Percentiles rank a stretch among this genome's conserved stretches.
phyloP scores from a whole-genome alignment of 2,888 invertebrate genomes.

The Netelia fuscicornis region DNA sequence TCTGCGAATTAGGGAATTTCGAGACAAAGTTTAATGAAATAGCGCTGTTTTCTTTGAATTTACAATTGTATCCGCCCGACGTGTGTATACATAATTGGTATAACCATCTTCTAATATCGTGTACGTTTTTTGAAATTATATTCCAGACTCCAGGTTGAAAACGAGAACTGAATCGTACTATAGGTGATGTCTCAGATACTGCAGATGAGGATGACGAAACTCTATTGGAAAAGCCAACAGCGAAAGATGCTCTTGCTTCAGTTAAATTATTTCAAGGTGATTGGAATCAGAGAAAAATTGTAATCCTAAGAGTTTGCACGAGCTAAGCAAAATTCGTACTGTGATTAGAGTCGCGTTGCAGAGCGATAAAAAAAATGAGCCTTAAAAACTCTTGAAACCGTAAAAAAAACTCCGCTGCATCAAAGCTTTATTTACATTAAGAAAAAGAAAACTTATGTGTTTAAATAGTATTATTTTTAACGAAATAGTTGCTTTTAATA shows the following conservation, averaged over 20 bases:
- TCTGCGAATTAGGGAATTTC: conserved; percentile 35
- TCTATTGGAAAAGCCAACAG: conserved; percentile 39
- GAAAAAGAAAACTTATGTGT: conserved; percentile 44
- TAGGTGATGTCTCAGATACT: conserved; percentile 35
- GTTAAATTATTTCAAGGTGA: conserved; percentile 48
- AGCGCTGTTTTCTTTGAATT: conserved; percentile 36
- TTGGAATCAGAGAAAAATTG: conserved; percentile 45
- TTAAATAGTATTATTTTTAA: conserved; percentile 45
- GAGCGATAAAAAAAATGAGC: conserved; percentile 26
- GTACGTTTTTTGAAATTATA: conserved; percentile 41
- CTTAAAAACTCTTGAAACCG: conserved; percentile 34
- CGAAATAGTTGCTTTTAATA: conserved; percentile 43
- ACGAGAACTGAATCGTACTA: conserved; percentile 46
- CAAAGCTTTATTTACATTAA: conserved; percentile 41
- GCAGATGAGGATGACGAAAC: conserved; percentile 37
- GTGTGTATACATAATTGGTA: conserved; percentile 33
- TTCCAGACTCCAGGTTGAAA: conserved; percentile 45
- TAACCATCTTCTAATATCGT: conserved; percentile 34
- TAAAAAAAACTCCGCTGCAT: conserved; percentile 34
- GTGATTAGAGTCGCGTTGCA: too few relatives aligned
- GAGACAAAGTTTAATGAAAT: conserved; percentile 23
- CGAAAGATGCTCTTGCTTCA: conserved; percentile 35
- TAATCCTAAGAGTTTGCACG: conserved; percentile 47
- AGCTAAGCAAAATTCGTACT: background rate
- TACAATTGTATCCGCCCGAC: conserved; percentile 29